Conservation (phyloP, 2,888 invertebrate species). For the Epinotia demarniana region DNA sequence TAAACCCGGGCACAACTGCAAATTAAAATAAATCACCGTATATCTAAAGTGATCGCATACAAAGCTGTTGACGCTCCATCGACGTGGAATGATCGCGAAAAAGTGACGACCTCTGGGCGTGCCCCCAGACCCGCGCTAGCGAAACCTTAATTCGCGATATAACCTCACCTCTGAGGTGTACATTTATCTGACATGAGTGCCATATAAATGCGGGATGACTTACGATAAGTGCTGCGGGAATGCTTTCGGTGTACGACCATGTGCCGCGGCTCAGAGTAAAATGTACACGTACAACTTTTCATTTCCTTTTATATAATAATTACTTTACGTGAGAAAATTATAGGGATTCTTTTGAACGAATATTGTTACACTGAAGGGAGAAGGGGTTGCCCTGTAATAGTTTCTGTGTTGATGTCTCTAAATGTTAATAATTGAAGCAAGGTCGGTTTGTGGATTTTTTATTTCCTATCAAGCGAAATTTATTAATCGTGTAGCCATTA, state of each 20-base stretch:
- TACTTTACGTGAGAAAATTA: not conserved
- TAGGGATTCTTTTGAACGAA: not conserved
- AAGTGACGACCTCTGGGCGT: slow-evolving; percentile 28
- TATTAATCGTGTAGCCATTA: too few relatives aligned
- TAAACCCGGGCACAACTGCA: not conserved
- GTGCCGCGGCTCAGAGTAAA: slow-evolving; percentile 10
- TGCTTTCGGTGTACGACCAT: slow-evolving; percentile 19
- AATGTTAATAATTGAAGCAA: too few relatives aligned
- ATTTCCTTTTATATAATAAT: not conserved
- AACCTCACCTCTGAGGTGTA: slow-evolving; percentile 33
- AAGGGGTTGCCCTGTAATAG: too few relatives aligned
- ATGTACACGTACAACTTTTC: slow-evolving; percentile 24
- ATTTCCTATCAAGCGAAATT: too few relatives aligned
- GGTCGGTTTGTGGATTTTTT: too few relatives aligned
- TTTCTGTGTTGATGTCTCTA: too few relatives aligned
- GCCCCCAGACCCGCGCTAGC: slow-evolving; percentile 13
- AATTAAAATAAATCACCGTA: slow-evolving; percentile 5
- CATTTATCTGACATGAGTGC: slow-evolving; percentile 40
- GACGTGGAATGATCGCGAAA: slow-evolving; percentile 29
- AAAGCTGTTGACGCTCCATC: slow-evolving; percentile 35
- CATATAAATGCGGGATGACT: slow-evolving; percentile 42
- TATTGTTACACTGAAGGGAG: not conserved
- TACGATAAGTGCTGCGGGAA: slow-evolving; percentile 45
- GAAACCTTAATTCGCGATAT: slow-evolving; percentile 36
- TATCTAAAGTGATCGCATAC: slow-evolving; percentile 31